phyloP scores from a whole-genome alignment of 53 echinoderm and acorn worm species.

The Stichopus horrens region DNA sequence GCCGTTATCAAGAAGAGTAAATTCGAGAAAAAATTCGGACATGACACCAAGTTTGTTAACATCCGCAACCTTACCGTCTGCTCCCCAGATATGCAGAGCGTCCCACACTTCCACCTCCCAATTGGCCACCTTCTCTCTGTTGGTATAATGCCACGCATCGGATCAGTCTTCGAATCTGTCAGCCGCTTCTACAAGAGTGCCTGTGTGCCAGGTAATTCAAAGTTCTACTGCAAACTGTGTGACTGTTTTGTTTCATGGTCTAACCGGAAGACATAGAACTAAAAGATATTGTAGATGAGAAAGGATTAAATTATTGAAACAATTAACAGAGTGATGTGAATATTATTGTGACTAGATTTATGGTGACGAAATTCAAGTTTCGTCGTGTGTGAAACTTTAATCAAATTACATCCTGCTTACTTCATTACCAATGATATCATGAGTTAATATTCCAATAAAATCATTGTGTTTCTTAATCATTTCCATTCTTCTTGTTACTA shows the following conservation, averaged over 20 bases:
- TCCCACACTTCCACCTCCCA: slow-evolving; percentile 82
- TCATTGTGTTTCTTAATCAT: not conserved
- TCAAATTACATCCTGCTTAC: too few relatives aligned
- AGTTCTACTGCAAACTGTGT: too few relatives aligned
- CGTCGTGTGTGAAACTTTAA: too few relatives aligned
- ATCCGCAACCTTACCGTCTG: slow-evolving; percentile 79
- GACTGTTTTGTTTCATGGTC: too few relatives aligned
- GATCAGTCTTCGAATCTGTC: slow-evolving; percentile 95
- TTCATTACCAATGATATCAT: too few relatives aligned
- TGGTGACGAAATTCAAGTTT: too few relatives aligned
- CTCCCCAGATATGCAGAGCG: slow-evolving; percentile 71
- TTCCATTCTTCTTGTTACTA: not conserved
- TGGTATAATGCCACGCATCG: slow-evolving; percentile 90
- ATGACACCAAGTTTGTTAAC: slow-evolving; percentile 53
- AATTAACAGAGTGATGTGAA: too few relatives aligned
- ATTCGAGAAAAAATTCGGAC: slow-evolving; percentile 59
- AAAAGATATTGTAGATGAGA: too few relatives aligned
- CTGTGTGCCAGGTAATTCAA: slow-evolving; percentile 75
- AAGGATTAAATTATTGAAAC: too few relatives aligned
- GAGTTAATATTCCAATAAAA: not conserved
- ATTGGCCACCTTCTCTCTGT: slow-evolving; percentile 88
- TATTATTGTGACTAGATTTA: too few relatives aligned
- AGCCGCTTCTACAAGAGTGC: slow-evolving; percentile 71
- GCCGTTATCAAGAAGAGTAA: slow-evolving; percentile 67
- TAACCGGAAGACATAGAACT: too few relatives aligned